Base-by-base conservation (phyloP, 2,888 invertebrate species). In the Acronicta psi region DNA sequence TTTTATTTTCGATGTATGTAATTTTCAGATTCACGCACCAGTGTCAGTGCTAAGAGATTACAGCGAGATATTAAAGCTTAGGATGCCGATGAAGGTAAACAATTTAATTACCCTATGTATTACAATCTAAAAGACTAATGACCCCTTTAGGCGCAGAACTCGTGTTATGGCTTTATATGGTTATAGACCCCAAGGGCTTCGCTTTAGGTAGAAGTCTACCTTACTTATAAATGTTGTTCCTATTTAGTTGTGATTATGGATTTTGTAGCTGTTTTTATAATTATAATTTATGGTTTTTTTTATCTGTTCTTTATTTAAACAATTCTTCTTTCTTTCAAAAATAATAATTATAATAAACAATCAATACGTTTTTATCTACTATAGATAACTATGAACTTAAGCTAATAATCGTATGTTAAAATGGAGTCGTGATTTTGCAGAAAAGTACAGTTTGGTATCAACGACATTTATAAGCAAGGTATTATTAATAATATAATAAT, bases 51-150 rank as follows among this genome's bases (percentile, higher is more conserved):
- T 99, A 49, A 95, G 96, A 73, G 95, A 98, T 77, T 99, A 99
- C 90, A 96, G 98, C 62, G 99, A 99, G 91, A 97, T 98, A 79
- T 95, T 99, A 76, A 98, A 99, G 87, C 94, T 99, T 20, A 95
- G 98, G 84, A 96, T 99, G 97, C 98, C 99, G 3, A 99, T 99
- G 98, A 98, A 97, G 95, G 97, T 94, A 82, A 81, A 90, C 67
- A 73, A n/a, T n/a, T 23, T 9, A 38, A 73, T 23, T 9, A 40
- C 18, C 2, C 2, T 2, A 23, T 18, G 16, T 23, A 17, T 37
- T 14, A 45, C 8, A 17, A 38, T 51, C 61, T 59, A 59, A 69
- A 58, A 40, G 55, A 79, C 75, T 81, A 81, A 80, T 77, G 55
- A 73, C 59, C 55, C 59, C 57, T 60, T 42, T 56, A 59, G 54